Base-by-base conservation (phyloP, 2,797 vertebrate species). In the Mareca penelope region DNA sequence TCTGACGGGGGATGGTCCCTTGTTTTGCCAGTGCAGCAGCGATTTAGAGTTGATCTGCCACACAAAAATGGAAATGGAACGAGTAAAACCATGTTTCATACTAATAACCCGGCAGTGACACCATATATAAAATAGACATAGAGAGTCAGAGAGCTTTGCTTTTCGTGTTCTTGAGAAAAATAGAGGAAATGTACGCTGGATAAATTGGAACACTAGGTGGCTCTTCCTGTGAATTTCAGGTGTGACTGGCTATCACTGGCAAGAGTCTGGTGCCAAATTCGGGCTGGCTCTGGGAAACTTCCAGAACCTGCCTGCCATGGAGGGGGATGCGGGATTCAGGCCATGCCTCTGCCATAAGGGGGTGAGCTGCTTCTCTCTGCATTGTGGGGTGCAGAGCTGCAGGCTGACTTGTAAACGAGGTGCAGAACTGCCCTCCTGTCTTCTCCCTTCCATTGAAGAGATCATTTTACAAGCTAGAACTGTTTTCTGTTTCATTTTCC, bases 311-410 rank as follows among this genome's bases (percentile, higher is more conserved):
- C 31, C 10, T 93, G 16, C 14, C 24, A 19, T 61, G 55, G 67
- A 79, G 35, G 9, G 29, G 31, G 65, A 31, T 16, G 37, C 16
- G 61, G 35, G 37, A 17, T 82, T 70, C 1, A 7, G 23, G 19
- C 44, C 0, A 0, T 83, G 39, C 39, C 22, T 77, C 48, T 3
- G 1, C 42, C 18, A 15, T n/a, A 80, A 35, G 33, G 33, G 33
- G 33, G 33, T 46, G 60, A 67, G 44, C 42, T 73, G 6, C 8
- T 31, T 21, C 67, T 19, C 10, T 33, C 33, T 39, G 33, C n/a
- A 9, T 40, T 52, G 46, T 40, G 19, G 8, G 37, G 11, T 59
- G 40, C 24, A 61, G 11, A 26, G 46, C 59, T 81, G 17, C 18
- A 68, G 44, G 64, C 14, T 71, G 50, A 48, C 29, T 61, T 87